These are phyloP conservation scores for Meteorus sp. DNA, from an alignment of 1,140 invertebrate species.

Conservation along the genomic window DNA sequence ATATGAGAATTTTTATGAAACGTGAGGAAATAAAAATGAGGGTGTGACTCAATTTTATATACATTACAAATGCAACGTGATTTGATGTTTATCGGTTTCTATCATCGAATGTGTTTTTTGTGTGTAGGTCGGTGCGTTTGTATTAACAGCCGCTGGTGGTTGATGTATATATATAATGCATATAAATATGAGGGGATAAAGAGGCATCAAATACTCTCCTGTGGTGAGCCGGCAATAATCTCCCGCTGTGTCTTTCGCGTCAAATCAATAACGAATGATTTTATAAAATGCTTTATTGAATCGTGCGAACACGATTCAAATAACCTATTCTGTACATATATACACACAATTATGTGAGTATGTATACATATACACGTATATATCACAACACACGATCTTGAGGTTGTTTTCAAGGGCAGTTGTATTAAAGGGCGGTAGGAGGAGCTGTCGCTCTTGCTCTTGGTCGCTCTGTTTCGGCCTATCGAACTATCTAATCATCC, in stretches of 20 bases:
- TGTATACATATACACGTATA: not conserved
- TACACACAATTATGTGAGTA: not conserved
- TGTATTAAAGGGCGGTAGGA: not conserved
- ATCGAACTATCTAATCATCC: constrained; percentile 15
- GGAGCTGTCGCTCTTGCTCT: not conserved
- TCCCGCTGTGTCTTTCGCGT: constrained; percentile 46
- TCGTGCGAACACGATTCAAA: constrained; percentile 48
- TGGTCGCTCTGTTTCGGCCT: not conserved
- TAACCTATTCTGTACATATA: too few relatives aligned
- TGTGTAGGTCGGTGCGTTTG: too few relatives aligned
- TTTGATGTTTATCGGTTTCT: not conserved
- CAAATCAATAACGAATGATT: constrained; percentile 60
- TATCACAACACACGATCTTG: not conserved
- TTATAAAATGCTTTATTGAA: constrained; percentile 55
- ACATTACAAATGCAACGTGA: too few relatives aligned
- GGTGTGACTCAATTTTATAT: too few relatives aligned
- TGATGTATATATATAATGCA: constrained; percentile 10
- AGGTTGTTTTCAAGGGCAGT: not conserved
- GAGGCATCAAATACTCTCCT: constrained; percentile 27
- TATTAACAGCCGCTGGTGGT: constrained; percentile 9
- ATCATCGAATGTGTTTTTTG: too few relatives aligned
- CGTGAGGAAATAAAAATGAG: too few relatives aligned
- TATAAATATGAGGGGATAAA: not conserved
- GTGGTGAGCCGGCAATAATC: constrained; percentile 45
- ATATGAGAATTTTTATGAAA: too few relatives aligned